A percentile compares a stretch with the other conserved stretches of the same genome.
Evolutionary conservation across 2,113 vertebrate genomes (phyloP).

Genomic region (Brachypodius melanocephalos): DNA sequence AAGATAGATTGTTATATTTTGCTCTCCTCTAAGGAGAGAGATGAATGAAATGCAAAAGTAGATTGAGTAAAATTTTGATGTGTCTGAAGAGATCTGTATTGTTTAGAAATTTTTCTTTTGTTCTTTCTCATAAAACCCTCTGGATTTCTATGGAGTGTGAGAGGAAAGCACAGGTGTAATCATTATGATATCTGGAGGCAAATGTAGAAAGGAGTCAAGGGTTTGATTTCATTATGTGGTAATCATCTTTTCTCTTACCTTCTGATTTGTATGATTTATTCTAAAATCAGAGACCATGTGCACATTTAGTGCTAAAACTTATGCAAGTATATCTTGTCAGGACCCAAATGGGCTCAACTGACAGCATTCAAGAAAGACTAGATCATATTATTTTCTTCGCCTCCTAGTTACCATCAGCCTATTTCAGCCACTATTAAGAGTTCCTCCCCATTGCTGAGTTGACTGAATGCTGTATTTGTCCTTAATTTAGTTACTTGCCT

Average conservation of each 20-base stretch:
- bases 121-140: neutral
- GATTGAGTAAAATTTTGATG: neutral
- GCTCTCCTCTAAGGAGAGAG: neutral
- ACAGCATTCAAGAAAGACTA: neutral
- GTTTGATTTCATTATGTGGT: neutral
- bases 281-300: neutral
- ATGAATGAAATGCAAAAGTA: neutral
- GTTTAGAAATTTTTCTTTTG: neutral
- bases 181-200: neutral
- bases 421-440: neutral
- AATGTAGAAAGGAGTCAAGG: neutral
- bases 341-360: neutral
- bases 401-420: fast-evolving
- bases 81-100: neutral
- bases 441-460: neutral
- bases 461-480: neutral
- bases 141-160: neutral
- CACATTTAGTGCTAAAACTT: neutral
- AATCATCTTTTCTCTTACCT: neutral
- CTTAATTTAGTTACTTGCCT: neutral
- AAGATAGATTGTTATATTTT: neutral
- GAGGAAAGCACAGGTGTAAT: neutral
- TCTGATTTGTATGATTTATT: neutral
- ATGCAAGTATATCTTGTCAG: neutral
- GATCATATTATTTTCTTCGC: neutral